A percentile compares a stretch with the other conserved stretches of the same genome.
phyloP scores from a whole-genome alignment of 2,113 vertebrate species.

The Saccopteryx bilineata region DNA sequence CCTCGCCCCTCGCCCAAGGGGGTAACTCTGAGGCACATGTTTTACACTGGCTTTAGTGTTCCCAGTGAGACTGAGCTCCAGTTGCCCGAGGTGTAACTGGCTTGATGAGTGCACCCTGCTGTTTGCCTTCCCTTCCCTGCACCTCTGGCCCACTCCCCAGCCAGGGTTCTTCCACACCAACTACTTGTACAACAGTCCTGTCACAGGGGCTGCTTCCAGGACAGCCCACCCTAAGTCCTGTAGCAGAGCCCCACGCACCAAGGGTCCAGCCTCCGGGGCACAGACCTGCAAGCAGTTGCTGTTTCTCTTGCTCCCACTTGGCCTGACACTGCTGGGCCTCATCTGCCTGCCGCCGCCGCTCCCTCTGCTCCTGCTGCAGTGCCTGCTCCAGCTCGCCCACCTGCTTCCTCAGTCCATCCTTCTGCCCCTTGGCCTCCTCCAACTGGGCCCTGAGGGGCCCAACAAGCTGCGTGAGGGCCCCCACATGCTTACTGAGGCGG shows the following conservation, averaged over 20 bases:
- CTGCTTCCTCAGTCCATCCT: conserved; percentile 84
- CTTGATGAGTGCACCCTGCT: no score
- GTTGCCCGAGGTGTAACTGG: neutral
- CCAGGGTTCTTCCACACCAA: neutral
- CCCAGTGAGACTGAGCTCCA: neutral
- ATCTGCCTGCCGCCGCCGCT: conserved; percentile 81
- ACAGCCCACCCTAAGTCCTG: no score
- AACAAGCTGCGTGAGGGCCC: conserved; percentile 88
- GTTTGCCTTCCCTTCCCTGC: neutral
- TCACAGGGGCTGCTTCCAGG: neutral
- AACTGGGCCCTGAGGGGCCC: conserved; percentile 89
- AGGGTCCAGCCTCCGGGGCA: neutral
- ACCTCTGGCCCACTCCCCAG: neutral
- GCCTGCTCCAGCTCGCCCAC: conserved; percentile 81
- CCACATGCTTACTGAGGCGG: conserved; percentile 91
- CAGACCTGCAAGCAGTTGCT: conserved; percentile 84
- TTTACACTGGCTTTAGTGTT: neutral
- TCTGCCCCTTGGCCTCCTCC: conserved; percentile 84
- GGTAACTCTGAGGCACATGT: neutral
- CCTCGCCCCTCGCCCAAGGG: neutral
- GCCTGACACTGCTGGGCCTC: conserved; percentile 86
- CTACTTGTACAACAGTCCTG: neutral
- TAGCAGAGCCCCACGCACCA: neutral
- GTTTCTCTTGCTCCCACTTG: conserved; percentile 86
- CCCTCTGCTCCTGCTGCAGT: conserved; percentile 85